Evolutionary conservation across 1,140 invertebrate species (phyloP).

Genomic region (Lepidurus apus): DNA sequence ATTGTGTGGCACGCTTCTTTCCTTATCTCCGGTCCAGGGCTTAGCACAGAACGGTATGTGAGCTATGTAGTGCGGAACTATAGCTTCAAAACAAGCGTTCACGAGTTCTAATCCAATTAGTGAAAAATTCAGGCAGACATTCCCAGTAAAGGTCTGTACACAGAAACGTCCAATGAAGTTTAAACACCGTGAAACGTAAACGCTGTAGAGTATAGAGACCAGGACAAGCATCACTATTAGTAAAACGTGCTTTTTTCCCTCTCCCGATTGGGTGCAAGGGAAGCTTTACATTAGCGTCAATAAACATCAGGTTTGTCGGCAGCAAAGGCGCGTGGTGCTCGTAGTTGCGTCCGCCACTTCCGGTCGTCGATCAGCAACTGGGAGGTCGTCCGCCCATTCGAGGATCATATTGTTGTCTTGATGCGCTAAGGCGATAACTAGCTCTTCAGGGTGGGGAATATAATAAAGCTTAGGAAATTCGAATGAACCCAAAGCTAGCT

Average conservation of each 20-base stretch:
- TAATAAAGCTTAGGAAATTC: not conserved
- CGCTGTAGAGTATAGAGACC: not conserved
- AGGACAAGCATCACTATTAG: not conserved
- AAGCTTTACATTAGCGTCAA: not conserved
- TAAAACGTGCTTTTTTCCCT: not conserved
- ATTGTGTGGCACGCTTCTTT: not conserved
- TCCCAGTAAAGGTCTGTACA: not conserved
- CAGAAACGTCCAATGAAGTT: too few species aligned
- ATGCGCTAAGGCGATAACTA: not conserved
- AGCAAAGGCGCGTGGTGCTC: slow-evolving; percentile 2
- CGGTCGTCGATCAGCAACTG: slow-evolving; percentile 8
- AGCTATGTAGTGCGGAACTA: not conserved
- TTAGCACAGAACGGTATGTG: not conserved
- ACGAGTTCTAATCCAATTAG: not conserved
- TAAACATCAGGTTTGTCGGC: slow-evolving; percentile 14
- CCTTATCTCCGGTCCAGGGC: not conserved
- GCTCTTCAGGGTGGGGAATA: not conserved
- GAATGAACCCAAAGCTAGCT: not conserved
- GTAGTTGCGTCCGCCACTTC: slow-evolving; percentile 5
- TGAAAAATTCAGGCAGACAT: not conserved
- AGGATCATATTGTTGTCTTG: not conserved
- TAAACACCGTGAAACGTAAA: not conserved
- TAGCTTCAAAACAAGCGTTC: not conserved
- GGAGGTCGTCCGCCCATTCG: slow-evolving; percentile 1
- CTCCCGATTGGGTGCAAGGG: not conserved